A percentile compares a stretch with the other conserved stretches of the same genome.
These are phyloP conservation scores for Entelurus aequoreus DNA, from an alignment of 2,113 vertebrate species.

Conservation along the genomic window DNA sequence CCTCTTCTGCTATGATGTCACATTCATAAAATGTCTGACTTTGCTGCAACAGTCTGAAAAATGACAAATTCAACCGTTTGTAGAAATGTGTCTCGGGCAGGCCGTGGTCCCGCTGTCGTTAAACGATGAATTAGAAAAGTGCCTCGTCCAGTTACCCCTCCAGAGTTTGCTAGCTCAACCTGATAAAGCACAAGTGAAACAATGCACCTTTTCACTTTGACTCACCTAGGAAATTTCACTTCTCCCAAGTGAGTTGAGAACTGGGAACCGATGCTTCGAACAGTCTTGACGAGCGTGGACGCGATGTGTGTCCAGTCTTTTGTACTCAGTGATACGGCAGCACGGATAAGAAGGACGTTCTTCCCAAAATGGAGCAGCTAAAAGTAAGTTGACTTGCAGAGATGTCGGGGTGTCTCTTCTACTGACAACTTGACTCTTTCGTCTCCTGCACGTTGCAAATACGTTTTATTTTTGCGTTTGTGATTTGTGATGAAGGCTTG, in stretches of 20 bases:
- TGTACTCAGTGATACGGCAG: slow-evolving; percentile 1
- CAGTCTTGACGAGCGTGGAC: background rate
- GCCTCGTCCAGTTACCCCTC: no score
- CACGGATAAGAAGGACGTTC: slow-evolving; percentile 65
- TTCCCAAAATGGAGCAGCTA: slow-evolving; percentile 64
- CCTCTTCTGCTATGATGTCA: background rate
- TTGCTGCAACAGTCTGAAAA: no score
- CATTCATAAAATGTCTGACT: background rate
- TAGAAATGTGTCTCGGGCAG: no score
- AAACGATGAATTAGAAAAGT: no score
- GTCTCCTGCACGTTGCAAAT: background rate
- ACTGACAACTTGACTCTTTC: background rate
- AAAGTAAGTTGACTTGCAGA: slow-evolving; percentile 58
- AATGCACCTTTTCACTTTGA: slow-evolving; percentile 8
- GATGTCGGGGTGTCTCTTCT: background rate
- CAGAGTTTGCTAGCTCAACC: no score
- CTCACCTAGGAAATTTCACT: slow-evolving; percentile 48
- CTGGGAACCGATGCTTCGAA: background rate
- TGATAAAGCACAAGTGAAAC: background rate
- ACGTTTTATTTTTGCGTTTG: no score
- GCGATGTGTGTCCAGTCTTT: background rate
- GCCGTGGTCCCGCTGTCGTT: no score
- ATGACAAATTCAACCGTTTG: no score
- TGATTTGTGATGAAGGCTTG: background rate
- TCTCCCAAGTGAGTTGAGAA: slow-evolving; percentile 36